A percentile compares a stretch with the other conserved stretches of the same genome.
These are phyloP conservation scores for Oreochromis tanganicae DNA, from an alignment of 2,113 vertebrate species.

Conservation along the genomic window DNA sequence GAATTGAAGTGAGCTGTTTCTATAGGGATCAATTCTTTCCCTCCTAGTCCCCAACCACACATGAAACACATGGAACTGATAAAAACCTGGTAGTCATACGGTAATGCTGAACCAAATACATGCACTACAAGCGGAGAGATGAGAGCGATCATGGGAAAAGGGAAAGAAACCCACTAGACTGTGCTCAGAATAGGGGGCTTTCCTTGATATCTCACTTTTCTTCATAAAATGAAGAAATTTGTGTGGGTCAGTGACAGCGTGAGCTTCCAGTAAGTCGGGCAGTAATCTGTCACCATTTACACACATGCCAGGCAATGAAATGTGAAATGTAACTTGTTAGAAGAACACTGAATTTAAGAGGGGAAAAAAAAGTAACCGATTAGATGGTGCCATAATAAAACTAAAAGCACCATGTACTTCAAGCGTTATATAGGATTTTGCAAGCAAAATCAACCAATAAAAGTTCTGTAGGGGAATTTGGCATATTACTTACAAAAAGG, in stretches of 20 bases:
- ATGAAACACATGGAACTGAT: slow-evolving; percentile 62
- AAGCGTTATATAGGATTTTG: slow-evolving; percentile 23
- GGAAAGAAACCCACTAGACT: not conserved
- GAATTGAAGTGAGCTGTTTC: slow-evolving; percentile 46
- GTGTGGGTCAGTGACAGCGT: slow-evolving; percentile 2
- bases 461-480: not conserved
- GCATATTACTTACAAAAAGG: slow-evolving; percentile 6
- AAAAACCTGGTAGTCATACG: slow-evolving; percentile 13
- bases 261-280: not conserved
- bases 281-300: slow-evolving; percentile 8
- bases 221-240: not conserved
- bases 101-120: slow-evolving; percentile 19
- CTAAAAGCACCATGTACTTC: not conserved
- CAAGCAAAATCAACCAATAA: slow-evolving; percentile 25
- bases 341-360: not conserved
- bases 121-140: not conserved
- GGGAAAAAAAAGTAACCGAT: not conserved
- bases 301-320: not conserved
- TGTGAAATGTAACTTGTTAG: not conserved
- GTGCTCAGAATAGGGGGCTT: not conserved
- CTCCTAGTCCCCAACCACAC: slow-evolving; percentile 20
- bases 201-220: not conserved
- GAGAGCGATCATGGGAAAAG: slow-evolving; percentile 15
- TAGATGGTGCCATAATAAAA: slow-evolving; percentile 18
- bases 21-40: slow-evolving; percentile 49